Evolutionary conservation across 2,888 invertebrate genomes (phyloP).

Genomic region (Melieria omissa): DNA sequence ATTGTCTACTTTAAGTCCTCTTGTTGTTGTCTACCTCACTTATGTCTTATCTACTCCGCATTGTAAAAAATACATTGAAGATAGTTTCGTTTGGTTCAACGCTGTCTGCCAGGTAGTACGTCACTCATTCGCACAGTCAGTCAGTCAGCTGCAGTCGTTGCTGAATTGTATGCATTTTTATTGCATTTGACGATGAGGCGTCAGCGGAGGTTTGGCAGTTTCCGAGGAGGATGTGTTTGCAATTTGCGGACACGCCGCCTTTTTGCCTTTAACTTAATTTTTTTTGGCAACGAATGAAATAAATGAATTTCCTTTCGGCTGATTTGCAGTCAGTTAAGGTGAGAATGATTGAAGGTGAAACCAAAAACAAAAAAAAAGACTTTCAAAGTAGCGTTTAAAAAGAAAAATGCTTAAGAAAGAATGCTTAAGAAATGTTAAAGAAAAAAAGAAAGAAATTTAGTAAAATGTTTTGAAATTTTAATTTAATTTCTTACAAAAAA

Average conservation of each 20-base stretch:
- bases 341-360: no score
- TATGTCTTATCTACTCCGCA: no score
- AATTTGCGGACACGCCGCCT: slow-evolving; percentile 58
- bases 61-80: no score
- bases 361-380: no score
- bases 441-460: no score
- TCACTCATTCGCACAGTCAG: slow-evolving; percentile 29
- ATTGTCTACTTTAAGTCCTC: no score
- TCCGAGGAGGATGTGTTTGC: slow-evolving; percentile 58
- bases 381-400: not conserved
- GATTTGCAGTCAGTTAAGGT: not conserved
- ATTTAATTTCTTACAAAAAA: no score
- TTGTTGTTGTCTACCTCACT: no score
- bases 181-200: slow-evolving; percentile 13
- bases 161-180: slow-evolving; percentile 6
- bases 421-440: no score
- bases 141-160: slow-evolving; percentile 18
- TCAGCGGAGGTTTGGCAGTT: slow-evolving; percentile 19
- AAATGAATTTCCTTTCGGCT: not conserved
- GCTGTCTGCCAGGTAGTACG: slow-evolving; percentile 8
- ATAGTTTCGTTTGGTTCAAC: no score
- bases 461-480: no score
- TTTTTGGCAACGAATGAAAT: not conserved
- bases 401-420: not conserved
- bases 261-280: not conserved